These are phyloP conservation scores for Xestia sexstrigata DNA, from an alignment of 2,888 invertebrate genomes.

Conservation along the genomic window DNA sequence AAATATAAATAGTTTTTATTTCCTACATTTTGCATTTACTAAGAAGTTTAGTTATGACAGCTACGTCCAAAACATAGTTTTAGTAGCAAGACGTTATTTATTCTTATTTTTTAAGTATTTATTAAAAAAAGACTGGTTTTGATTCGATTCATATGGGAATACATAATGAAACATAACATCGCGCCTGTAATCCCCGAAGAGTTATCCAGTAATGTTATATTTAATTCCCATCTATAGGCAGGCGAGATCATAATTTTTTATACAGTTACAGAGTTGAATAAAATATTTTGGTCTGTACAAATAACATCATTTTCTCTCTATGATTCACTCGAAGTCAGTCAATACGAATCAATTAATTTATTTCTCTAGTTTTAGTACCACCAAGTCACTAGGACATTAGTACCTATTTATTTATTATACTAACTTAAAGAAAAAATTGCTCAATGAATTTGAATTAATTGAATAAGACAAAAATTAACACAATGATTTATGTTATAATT, in stretches of 20 bases:
- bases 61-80: conserved; percentile 79
- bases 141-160: conserved; percentile 68
- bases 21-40: conserved; percentile 66
- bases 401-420: conserved; percentile 57
- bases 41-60: conserved; percentile 69
- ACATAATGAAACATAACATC: background rate
- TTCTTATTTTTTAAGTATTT: conserved; percentile 49
- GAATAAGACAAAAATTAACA: conserved; percentile 19
- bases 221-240: background rate
- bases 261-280: background rate
- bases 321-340: conserved; percentile 71
- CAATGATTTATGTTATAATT: conserved; percentile 26
- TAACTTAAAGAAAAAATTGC: conserved; percentile 22
- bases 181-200: background rate
- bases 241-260: background rate
- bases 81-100: conserved; percentile 68
- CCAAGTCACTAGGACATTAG: conserved; percentile 84
- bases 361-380: conserved; percentile 67
- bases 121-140: conserved; percentile 64
- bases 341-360: conserved; percentile 48
- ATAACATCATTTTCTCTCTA: conserved; percentile 23
- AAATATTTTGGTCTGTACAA: background rate
- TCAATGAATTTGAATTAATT: conserved; percentile 29
- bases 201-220: background rate
- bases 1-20: conserved; percentile 16